Evolutionary conservation across 2,113 vertebrate genomes (phyloP), one percentile per base, ranked within the genome.

Genomic region (Scomber scombrus): DNA sequence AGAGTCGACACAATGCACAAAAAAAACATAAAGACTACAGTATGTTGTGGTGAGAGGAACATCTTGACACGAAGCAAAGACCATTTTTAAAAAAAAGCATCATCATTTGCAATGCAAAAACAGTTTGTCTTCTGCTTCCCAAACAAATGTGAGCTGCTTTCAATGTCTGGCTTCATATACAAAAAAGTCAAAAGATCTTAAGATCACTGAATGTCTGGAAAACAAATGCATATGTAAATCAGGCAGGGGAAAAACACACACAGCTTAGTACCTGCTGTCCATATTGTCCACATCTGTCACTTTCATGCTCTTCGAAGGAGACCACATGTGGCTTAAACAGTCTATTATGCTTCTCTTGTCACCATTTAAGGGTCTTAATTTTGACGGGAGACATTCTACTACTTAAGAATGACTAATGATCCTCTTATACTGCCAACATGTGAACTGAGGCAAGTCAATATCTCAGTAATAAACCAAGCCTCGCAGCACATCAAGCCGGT

Each of bases 81-180:
- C 16, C 82, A 85, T 73, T 11, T 18, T 18, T 52, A 3, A 19
- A 51, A 82, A 78, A 85, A 82, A 88, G 11, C 52, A 86, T 2
- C 18, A 7, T 71, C 34, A 72, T 93, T 94, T 95, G 93, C 88
- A 92, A 91, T 94, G 93, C 93, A 94, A 95, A 95, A 61, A 46
- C 5, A n/a, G 45, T 79, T 77, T 61, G 11, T n/a, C 78, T 61
- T 85, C 61, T 69, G 19, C 8, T 81, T 34, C 71, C 21, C 50
- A 74, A 89, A 93, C 89, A 93, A 92, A 92, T 91, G 0, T 55
- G 78, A 86, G 75, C 82, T 80, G 82, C 87, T 93, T 90, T 88
- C 55, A 90, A 89, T 79, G 82, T 81, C 75, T 43, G 76, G 77
- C 80, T 83, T 73, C 72, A 72, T 83, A 83, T 63, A 86, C 78